phyloP scores from a whole-genome alignment of 1,140 invertebrate species.

The Drosophila funebris region DNA sequence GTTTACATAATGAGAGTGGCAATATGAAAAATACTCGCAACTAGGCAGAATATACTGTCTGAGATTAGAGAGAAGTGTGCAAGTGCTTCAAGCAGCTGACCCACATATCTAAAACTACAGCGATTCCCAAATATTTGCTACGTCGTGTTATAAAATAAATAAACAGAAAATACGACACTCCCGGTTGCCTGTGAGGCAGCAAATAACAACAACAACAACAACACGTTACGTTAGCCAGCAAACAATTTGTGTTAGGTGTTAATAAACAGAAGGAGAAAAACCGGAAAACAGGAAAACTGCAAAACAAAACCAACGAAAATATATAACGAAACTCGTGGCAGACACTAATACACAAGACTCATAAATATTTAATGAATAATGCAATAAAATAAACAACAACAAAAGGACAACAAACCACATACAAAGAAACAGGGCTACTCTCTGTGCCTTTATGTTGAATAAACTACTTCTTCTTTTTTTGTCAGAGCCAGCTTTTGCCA shows the following conservation, averaged over 20 bases:
- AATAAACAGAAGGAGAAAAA: constrained; percentile 19
- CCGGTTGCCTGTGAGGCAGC: neutral
- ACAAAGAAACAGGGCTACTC: neutral
- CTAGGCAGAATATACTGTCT: constrained; percentile 9
- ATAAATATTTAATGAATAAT: constrained; percentile 43
- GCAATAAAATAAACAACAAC: constrained; percentile 35
- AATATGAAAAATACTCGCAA: constrained; percentile 38
- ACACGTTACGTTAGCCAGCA: constrained; percentile 2
- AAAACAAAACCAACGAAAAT: constrained; percentile 9
- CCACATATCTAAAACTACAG: constrained; percentile 13
- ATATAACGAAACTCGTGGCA: constrained; percentile 13
- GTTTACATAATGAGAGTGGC: constrained; percentile 53
- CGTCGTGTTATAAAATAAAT: constrained; percentile 25
- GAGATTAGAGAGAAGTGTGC: constrained; percentile 18
- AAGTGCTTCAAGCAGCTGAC: constrained; percentile 5
- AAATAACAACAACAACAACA: constrained; percentile 29
- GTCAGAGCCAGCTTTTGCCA: neutral
- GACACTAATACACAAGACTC: constrained; percentile 21
- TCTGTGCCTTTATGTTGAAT: neutral
- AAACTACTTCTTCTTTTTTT: neutral
- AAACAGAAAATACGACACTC: constrained; percentile 13
- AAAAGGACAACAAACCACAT: constrained; percentile 4
- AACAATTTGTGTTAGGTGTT: constrained; percentile 36
- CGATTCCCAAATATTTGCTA: constrained; percentile 20
- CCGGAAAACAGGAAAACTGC: constrained; percentile 1